Evolutionary conservation across 1,140 invertebrate genomes (phyloP).

Genomic region (Hyles euphorbiae): DNA sequence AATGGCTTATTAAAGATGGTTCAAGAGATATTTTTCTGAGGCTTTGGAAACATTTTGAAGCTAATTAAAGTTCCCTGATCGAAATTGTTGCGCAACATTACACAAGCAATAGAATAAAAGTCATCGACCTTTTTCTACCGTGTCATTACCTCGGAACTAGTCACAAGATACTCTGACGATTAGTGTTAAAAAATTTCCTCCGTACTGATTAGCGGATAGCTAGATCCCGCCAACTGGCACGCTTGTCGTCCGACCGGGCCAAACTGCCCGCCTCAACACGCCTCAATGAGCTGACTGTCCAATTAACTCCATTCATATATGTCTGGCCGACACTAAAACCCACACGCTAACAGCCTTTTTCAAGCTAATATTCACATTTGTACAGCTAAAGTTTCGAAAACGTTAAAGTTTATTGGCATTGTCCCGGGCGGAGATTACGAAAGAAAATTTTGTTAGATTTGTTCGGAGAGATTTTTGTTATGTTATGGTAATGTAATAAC

Average conservation of each 20-base stretch:
- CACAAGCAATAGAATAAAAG: too few species aligned
- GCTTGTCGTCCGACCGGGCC: constrained; percentile 34
- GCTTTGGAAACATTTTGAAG: too few species aligned
- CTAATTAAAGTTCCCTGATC: neutral
- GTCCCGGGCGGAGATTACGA: neutral
- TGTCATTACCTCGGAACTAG: too few species aligned
- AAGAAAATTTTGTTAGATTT: too few species aligned
- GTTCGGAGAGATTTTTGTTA: too few species aligned
- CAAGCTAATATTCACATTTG: constrained; percentile 34
- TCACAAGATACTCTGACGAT: neutral
- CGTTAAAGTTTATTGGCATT: constrained; percentile 8
- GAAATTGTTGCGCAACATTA: too few species aligned
- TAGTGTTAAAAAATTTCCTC: constrained; percentile 25
- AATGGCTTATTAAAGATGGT: too few species aligned
- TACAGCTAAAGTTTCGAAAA: constrained; percentile 18
- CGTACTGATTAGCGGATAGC: constrained; percentile 42
- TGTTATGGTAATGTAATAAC: constrained; percentile 8
- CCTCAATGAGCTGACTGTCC: constrained; percentile 51
- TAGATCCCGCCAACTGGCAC: constrained; percentile 57
- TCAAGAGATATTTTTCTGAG: too few species aligned
- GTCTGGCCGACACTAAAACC: constrained; percentile 30
- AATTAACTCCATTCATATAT: constrained; percentile 68
- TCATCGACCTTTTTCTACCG: too few species aligned
- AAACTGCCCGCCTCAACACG: constrained; percentile 46
- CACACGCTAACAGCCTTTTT: constrained; percentile 34